These are phyloP conservation scores for Phalera bucephala DNA, from an alignment of 2,888 invertebrate genomes.

Conservation along the genomic window DNA sequence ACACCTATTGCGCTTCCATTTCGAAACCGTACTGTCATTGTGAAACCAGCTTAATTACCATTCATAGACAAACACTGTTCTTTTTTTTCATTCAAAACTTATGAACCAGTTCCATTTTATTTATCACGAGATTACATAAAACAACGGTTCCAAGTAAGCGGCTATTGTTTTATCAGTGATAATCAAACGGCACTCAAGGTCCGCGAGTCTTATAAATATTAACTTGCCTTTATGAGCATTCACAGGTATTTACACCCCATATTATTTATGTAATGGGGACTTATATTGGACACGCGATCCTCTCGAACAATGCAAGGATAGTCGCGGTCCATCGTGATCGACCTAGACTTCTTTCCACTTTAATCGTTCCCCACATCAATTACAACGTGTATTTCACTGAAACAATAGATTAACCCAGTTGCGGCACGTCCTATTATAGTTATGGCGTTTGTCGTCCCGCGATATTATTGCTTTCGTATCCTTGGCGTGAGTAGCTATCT, in stretches of 20 bases:
- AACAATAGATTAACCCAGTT: constrained; percentile 78
- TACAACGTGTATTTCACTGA: constrained; percentile 58
- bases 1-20: constrained; percentile 51
- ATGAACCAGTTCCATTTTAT: constrained; percentile 24
- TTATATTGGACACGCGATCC: constrained; percentile 76
- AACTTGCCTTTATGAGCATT: constrained; percentile 53
- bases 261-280: constrained; percentile 80
- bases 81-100: no score
- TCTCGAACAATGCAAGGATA: constrained; percentile 80
- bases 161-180: constrained; percentile 45
- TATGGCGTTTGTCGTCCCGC: constrained; percentile 53
- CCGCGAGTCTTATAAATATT: constrained; percentile 58
- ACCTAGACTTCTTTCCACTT: constrained; percentile 77
- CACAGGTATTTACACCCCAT: constrained; percentile 61
- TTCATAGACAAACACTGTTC: constrained; percentile 53
- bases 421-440: constrained; percentile 50
- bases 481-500: constrained; percentile 76
- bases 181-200: constrained; percentile 56
- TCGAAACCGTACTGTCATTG: constrained; percentile 53
- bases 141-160: constrained; percentile 34
- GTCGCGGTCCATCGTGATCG: constrained; percentile 49
- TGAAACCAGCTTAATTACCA: constrained; percentile 44
- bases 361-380: constrained; percentile 73
- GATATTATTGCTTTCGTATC: constrained; percentile 68
- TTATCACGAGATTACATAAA: constrained; percentile 29